Evolutionary conservation across 2,797 vertebrate species (phyloP), one percentile per base, ranked within the genome.

Genomic region (Mastacembelus armatus): DNA sequence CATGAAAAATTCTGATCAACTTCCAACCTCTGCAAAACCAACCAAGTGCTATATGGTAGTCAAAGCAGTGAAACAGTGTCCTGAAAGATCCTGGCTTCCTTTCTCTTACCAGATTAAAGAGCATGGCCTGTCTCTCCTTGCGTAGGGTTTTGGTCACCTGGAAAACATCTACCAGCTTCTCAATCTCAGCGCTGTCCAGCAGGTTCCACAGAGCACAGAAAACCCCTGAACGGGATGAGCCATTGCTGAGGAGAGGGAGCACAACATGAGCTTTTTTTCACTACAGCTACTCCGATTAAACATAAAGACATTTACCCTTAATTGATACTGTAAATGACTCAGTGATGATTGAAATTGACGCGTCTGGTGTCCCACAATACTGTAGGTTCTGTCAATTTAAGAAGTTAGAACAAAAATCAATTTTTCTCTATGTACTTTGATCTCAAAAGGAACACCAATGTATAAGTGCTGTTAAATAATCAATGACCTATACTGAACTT

Each of bases 191-290:
- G 16, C 94, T 95, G 86, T 98, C 96, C 85, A 98, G 68, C 45
- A 99, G 86, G 70, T 94, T 98, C 91, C 97, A 92, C 88, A 99
- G 88, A 30, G 96, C 96, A 60, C 95, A 98, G 81, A 99, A 96
- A 1, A 96, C 36, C 32, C 97, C 98, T 0, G 94, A 95, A 49
- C 94, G 91, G 27, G 95, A 84, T 0, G 97, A 95, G 58, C 98
- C 98, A 39, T 99, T 91, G n/a, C 96, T 97, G 65, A 49, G 27
- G 35, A 66, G 35, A 70, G 9, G 6, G n/a, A 7, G 3, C 18
- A 18, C 14, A 29, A 3, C 29, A 48, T 10, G 26, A 16, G 30
- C 29, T 19, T 21, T 27, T 7, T 30, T 30, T 2, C 7, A 21
- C 19, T 19, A 42, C 39, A 42, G n/a, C n/a, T n/a, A 32, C 9